Evolutionary conservation across 2,113 vertebrate species (phyloP), one percentile per base, ranked within the genome.

Genomic region (Centropus unirufus): DNA sequence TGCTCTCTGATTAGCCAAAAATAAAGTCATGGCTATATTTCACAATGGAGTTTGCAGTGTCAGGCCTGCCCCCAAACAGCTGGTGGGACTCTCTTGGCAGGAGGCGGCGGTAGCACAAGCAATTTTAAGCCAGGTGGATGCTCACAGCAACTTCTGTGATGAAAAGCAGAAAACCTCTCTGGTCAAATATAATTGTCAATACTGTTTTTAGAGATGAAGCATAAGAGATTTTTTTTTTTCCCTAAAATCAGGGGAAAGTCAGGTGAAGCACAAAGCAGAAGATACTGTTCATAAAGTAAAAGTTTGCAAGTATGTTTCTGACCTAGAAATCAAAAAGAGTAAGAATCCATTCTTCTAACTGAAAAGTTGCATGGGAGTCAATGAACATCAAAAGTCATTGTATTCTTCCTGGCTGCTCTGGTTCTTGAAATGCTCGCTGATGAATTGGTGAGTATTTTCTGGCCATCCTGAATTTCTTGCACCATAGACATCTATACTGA

Each of bases 371-470:
- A 4, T 6, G 64, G 47, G 80, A 92, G 66, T 64, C 78, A 54
- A 85, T 34, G 84, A 62, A 34, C 51, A 89, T 59, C 62, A 94
- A 8, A 87, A 90, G 44, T 69, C 67, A 79, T 76, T 89, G 75
- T 78, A 52, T 81, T 92, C 44, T 47, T 59, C 26, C 18, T 21
- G 44, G 55, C 61, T 81, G 34, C 61, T 52, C 63, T 46, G 90
- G 74, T 79, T 78, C 83, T 89, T 32, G 88, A 74, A 84, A 78
- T 5, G 29, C 42, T 66, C 16, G 1, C 47, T 95, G 85, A 82
- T 89, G 94, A 87, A 89, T 36, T 51, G 80, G 69, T 81, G 80
- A 49, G 88, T 44, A 67, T 93, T 92, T 90, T 90, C 49, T 49
- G 89, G 54, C 78, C 49, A 5, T 69, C 51, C 59, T 32, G 49